phyloP scores from a whole-genome alignment of 2,888 invertebrate species.

The Coleophora flavipennella region DNA sequence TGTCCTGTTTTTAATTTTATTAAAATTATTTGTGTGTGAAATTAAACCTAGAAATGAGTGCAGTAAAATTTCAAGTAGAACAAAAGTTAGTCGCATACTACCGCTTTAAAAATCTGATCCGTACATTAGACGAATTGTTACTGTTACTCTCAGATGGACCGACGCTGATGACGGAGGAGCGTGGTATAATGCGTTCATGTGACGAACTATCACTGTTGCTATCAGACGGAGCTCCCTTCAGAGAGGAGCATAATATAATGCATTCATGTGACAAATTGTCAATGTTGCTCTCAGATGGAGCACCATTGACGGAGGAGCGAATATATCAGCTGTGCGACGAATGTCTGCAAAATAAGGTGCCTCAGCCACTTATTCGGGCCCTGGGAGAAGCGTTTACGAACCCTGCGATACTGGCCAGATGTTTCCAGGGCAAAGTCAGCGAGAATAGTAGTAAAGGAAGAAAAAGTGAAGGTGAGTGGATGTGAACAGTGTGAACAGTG shows the following conservation, averaged over 20 bases:
- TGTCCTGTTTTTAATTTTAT: no score
- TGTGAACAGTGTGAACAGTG: no score
- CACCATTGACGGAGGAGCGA: conserved; percentile 80
- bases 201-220: no score
- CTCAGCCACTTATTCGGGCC: conserved; percentile 81
- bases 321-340: conserved; percentile 82
- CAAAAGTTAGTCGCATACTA: no score
- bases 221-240: no score
- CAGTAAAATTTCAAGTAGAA: no score
- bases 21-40: no score
- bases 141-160: conserved; percentile 32
- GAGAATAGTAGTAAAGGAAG: conserved; percentile 21
- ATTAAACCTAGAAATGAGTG: no score
- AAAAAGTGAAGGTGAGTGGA: conserved; percentile 38
- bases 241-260: no score
- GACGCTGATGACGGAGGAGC: conserved; percentile 80
- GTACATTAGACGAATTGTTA: no score
- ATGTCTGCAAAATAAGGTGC: conserved; percentile 78
- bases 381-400: conserved; percentile 84
- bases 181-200: conserved; percentile 20
- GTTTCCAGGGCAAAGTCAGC: conserved; percentile 71
- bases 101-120: no score
- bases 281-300: conserved; percentile 41
- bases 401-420: conserved; percentile 75
- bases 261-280: no score